Evolutionary conservation across 2,113 vertebrate species (phyloP).

Genomic region (Triplophysa rosa): DNA sequence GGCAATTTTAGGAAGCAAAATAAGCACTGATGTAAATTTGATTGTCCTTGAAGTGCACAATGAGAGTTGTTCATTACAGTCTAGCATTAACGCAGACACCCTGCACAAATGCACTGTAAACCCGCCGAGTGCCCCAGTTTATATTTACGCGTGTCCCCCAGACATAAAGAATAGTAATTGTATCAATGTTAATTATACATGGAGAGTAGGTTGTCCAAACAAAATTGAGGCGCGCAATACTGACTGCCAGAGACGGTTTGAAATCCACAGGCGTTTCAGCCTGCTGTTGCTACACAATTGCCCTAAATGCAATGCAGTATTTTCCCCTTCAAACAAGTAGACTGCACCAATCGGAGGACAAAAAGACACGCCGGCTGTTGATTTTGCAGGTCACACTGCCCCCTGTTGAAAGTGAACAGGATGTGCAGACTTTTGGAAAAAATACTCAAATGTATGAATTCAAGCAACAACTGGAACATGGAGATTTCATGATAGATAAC

Average conservation of each 20-base stretch:
- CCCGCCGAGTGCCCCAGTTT: conserved; percentile 55
- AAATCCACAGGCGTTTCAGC: conserved; percentile 61
- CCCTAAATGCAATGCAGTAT: conserved; percentile 73
- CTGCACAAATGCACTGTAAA: conserved; percentile 69
- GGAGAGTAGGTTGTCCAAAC: conserved; percentile 69
- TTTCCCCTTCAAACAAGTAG: conserved; percentile 62
- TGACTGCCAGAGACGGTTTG: conserved; percentile 54
- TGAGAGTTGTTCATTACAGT: conserved; percentile 68
- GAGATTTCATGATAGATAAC: conserved; percentile 46
- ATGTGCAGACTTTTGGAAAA: conserved; percentile 56
- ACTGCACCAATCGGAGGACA: conserved; percentile 71
- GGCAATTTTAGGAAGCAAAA: conserved; percentile 58
- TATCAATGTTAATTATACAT: conserved; percentile 75
- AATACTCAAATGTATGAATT: conserved; percentile 48
- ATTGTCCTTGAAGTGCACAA: conserved; percentile 67
- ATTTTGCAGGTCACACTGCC: conserved; percentile 75
- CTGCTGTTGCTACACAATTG: conserved; percentile 58
- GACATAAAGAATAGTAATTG: conserved; percentile 70
- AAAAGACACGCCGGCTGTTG: conserved; percentile 52
- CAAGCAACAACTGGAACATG: conserved; percentile 55
- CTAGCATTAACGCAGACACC: conserved; percentile 64
- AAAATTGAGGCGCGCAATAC: conserved; percentile 73
- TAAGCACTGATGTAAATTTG: conserved; percentile 64
- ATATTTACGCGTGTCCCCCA: conserved; percentile 64
- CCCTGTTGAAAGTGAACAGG: conserved; percentile 61